Base-by-base conservation (phyloP, 2,888 invertebrate genomes). In the Patella pellucida region DNA sequence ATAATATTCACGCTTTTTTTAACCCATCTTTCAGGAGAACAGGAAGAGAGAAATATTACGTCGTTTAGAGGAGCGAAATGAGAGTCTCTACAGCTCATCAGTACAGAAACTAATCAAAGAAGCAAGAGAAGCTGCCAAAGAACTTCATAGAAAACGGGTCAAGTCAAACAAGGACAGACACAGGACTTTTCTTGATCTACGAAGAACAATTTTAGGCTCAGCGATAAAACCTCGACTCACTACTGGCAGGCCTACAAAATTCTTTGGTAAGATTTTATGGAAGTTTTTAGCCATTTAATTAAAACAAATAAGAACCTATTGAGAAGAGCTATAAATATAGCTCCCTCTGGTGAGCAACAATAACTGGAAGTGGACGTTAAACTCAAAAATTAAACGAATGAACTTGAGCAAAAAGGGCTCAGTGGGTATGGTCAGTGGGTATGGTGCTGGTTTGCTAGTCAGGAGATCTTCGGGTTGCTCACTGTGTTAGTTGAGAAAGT, bases 221-320 rank as follows among this genome's bases (percentile, higher is more conserved):
- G 12, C 67, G 52, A 67, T 74, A 54, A 54, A 74, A n/a, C 75
- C 71, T 15, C 16, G 23, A 1, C 15, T 70, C 54, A 74, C 72
- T 50, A 71, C 69, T 14, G 78, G 78, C 2, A 68, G 78, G n/a
- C 76, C 78, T n/a, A 71, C 74, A 15, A 71, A 68, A 51, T 78
- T 72, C 52, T 78, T 76, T 70, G 71, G 78, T 78, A 68, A 76
- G 78, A 67, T 69, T 5, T 52, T 54, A 31, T 4, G 19, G 4
- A 1, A 15, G 50, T n/a, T 16, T 5, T 27, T 19, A 9, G 41
- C 7, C 7, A 41, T 9, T 41, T 0, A 9, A 41, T 41, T 41
- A 41, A 41, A 41, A 41, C 1, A 9, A 41, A 41, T 41, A 41
- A 41, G 9, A 9, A 41, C 41, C 41, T 9, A 41, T 7, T 9